Evolutionary conservation across 2,113 vertebrate species (phyloP), one percentile per base, ranked within the genome.

Genomic region (Leptocoma aspasia): DNA sequence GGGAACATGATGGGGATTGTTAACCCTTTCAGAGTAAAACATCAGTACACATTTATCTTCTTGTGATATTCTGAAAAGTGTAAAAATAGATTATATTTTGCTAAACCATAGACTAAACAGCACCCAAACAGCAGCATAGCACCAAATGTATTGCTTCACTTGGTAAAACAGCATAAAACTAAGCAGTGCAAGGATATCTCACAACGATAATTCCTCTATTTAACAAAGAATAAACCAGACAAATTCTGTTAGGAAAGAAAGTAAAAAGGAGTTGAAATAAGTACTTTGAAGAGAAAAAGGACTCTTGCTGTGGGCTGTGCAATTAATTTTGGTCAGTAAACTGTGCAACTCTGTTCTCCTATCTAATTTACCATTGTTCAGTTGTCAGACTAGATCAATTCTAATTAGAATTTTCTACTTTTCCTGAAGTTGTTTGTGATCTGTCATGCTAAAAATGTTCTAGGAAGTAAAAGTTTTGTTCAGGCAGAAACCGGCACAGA

Each of bases 281-380:
- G 52, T 30, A 26, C 47, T 75, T 21, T 24, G 22, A 89, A 81
- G 13, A 59, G 42, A 86, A 89, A 89, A 54, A 59, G 44, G 64
- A 60, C 12, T 59, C 83, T 71, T 92, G 33, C 56, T 87, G 81
- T 77, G 78, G 33, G 15, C 13, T 49, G 24, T 28, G 65, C 65
- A 92, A 93, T 91, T 92, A 79, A 91, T 87, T 86, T 94, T 92
- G 81, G 15, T 84, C 57, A 87, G 52, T 45, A 96, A 95, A 87
- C 44, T 84, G 68, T 94, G 73, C 2, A 2, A 13, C n/a, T n/a
- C 41, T 71, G 13, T 52, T 87, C 39, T 73, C 9, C 31, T 75
- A 37, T 82, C 39, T 49, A 84, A 75, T 75, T 91, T 87, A 60
- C 2, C 61, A 84, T 87, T 94, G 84, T 89, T 49, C 1, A 0